phyloP scores from a whole-genome alignment of 2,113 vertebrate genomes.

The Salvelinus sp. region DNA sequence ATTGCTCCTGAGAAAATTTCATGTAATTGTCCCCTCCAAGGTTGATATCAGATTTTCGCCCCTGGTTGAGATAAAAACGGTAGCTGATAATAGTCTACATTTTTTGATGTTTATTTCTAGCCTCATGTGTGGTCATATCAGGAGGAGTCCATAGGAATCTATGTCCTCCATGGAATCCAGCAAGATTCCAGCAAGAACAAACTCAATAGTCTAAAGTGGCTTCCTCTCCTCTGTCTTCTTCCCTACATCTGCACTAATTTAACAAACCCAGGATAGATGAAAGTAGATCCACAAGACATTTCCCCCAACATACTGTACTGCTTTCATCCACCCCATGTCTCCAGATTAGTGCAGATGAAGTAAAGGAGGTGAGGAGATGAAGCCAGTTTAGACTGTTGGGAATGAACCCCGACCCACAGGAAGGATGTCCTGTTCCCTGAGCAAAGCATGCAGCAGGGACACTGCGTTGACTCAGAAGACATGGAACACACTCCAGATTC shows the following conservation, averaged over 20 bases:
- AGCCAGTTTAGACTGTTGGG: slow-evolving; percentile 52
- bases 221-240: neutral
- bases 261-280: too few species aligned
- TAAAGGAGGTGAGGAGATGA: slow-evolving; percentile 16
- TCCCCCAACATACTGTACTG: too few species aligned
- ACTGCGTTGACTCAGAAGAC: slow-evolving; percentile 66
- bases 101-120: too few species aligned
- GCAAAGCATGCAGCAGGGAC: slow-evolving; percentile 49
- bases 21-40: too few species aligned
- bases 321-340: too few species aligned
- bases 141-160: too few species aligned
- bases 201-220: neutral
- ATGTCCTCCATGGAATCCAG: neutral
- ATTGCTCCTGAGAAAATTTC: too few species aligned
- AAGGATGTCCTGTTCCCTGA: slow-evolving; percentile 68
- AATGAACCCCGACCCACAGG: slow-evolving; percentile 45
- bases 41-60: too few species aligned
- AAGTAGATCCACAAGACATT: too few species aligned
- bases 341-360: neutral
- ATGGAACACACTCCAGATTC: slow-evolving; percentile 25
- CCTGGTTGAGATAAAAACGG: neutral
- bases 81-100: neutral
- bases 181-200: neutral
- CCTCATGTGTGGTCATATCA: neutral
- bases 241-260: neutral